Evolutionary conservation across 2,797 vertebrate species (phyloP), one percentile per base, ranked within the genome.

Genomic region (Sciaenops ocellatus): DNA sequence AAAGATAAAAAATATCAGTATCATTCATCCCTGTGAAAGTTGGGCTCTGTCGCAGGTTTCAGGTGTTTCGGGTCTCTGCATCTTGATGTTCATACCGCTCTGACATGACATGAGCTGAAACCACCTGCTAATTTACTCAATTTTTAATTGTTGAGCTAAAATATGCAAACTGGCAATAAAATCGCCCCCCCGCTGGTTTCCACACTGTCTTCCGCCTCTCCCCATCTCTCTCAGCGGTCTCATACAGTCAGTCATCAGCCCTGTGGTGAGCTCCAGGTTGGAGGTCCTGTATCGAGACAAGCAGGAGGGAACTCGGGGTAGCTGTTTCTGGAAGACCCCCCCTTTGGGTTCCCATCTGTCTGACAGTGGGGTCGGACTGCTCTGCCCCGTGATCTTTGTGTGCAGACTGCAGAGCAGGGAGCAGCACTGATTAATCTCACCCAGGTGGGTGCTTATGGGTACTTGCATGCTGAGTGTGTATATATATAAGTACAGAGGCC

Each of bases 331-430:
- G 54, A 68, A 44, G 73, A 79, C 66, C 57, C 63, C 76, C 69
- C 62, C 66, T 74, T 78, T 47, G 55, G 77, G 59, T 70, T 82
- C 38, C 84, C 89, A 87, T 93, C 87, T 92, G 89, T 78, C 73
- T 63, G 66, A 69, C 71, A 68, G 76, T 55, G 17, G 72, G 76
- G 59, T 82, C 28, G 13, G 50, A 61, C 65, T 50, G 69, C 73
- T 74, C 61, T 41, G 64, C 44, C 38, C 57, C 0, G 2, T 71
- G 71, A 82, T 69, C 24, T 78, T 41, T 79, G 30, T 38, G 75
- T 41, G 50, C 77, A 76, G 70, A 78, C 69, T 82, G 17, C 65
- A 78, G 47, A 83, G 71, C 60, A 56, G 72, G 62, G 42, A 69
- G 75, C 47, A 42, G 28, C 56, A 13, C 41, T 77, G 75, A 81